Evolutionary conservation across 2,797 vertebrate genomes (phyloP).

Genomic region (Hybognathus amarus): DNA sequence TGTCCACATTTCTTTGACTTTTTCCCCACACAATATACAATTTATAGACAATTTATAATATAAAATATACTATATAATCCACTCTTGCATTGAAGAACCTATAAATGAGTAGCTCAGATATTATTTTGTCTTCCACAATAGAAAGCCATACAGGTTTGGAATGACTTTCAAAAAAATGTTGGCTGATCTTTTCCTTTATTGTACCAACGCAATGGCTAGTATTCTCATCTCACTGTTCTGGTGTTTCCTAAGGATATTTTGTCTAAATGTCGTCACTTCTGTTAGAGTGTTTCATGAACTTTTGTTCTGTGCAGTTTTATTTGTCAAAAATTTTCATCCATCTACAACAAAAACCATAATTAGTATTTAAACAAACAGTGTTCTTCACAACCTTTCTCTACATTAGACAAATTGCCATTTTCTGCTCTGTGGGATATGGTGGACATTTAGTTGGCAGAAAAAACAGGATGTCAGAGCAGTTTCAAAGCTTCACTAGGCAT

Average conservation of each 20-base stretch:
- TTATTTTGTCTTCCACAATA: background rate
- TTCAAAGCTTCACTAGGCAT: constrained; percentile 34
- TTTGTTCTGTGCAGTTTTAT: constrained; percentile 5
- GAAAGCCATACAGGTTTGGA: background rate
- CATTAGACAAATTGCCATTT: background rate
- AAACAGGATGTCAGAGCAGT: constrained; percentile 54
- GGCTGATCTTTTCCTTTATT: background rate
- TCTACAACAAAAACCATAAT: background rate
- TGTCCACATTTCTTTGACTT: background rate
- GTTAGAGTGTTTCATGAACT: background rate
- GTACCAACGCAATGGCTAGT: background rate
- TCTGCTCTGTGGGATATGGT: constrained; percentile 7
- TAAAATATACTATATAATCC: background rate
- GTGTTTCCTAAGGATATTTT: background rate
- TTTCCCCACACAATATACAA: background rate
- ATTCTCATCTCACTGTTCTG: background rate
- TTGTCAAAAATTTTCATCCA: background rate
- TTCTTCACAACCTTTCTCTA: constrained; percentile 3
- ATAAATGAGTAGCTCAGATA: background rate
- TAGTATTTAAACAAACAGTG: background rate
- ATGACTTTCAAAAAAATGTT: background rate
- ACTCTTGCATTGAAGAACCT: background rate
- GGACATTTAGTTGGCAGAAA: constrained; percentile 26
- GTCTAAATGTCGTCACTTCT: background rate
- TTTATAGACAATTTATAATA: background rate